These are phyloP conservation scores for Setophaga coronata DNA, from an alignment of 2,113 vertebrate genomes.

Conservation along the genomic window DNA sequence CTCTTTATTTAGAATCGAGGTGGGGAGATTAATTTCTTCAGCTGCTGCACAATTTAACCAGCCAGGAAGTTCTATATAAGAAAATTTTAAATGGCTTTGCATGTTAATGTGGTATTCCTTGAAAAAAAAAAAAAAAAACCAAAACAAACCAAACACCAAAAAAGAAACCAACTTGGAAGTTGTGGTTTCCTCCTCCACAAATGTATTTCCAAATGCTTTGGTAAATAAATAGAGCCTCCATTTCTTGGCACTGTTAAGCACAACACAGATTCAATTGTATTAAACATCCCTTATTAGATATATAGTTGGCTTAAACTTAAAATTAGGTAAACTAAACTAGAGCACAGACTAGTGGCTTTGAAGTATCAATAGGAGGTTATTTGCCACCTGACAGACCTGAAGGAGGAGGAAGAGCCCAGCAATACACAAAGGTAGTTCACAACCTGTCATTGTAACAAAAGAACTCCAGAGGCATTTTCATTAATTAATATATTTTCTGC, in stretches of 20 bases:
- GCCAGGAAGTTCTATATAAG: neutral
- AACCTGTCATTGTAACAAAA: constrained; percentile 62
- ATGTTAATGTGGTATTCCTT: neutral
- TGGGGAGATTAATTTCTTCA: neutral
- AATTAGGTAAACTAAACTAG: constrained; percentile 29
- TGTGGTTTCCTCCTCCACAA: neutral
- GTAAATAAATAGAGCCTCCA: neutral
- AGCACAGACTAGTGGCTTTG: constrained; percentile 55
- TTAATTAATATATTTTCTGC: constrained; percentile 99
- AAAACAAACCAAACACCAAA: neutral
- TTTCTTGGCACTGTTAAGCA: neutral
- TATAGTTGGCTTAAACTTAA: neutral
- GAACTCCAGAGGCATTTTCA: constrained; percentile 82
- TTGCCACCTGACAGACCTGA: neutral
- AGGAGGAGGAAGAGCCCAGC: neutral
- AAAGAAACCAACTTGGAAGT: neutral
- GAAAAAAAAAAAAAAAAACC: neutral
- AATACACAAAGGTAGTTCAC: neutral
- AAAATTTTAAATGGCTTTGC: neutral
- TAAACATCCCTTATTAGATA: neutral
- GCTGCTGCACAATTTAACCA: neutral
- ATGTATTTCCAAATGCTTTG: neutral
- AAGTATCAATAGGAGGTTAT: neutral
- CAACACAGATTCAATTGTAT: neutral
- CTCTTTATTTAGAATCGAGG: neutral